Evolutionary conservation across 2,113 vertebrate species (phyloP), one percentile per base, ranked within the genome.

Genomic region (Morone chrysops): DNA sequence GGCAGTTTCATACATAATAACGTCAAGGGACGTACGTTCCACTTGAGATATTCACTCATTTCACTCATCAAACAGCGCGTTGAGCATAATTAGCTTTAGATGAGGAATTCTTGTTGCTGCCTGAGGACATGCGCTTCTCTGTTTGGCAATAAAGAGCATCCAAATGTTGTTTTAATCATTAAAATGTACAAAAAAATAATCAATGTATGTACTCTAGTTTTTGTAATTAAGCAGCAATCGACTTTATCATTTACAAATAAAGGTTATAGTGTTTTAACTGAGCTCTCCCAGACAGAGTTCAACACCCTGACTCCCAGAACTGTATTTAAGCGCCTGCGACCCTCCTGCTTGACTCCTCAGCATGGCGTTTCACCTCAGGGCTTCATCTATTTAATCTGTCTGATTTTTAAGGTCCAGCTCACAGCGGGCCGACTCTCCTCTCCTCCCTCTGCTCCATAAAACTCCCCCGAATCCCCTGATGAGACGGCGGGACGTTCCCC

Each of bases 391-490:
- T 83, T 74, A 75, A 87, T 82, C 59, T 54, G 80, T 83, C 85
- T 83, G 80, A 79, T 61, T 75, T 66, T 83, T 78, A 2, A 68
- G 80, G 57, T 87, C 76, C 80, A 75, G 59, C 60, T 79, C 85
- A n/a, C 67, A 14, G 68, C 53, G n/a, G 45, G 41, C 60, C 25
- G 50, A 50, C 74, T 48, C 51, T 9, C 5, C 51, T 47, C 60
- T 25, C 36, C 31, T 41, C 60, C 48, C 36, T 53, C 45, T 6
- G 31, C 18, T 54, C 53, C 2, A 22, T 57, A 6, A 57, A 57
- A 57, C 54, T 57, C n/a, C 66, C 25, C 47, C 6, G 14, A 51
- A 53, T 2, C 31, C 31, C 7, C 65, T 45, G 47, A 51, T 36
- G 63, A 68, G 31, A 11, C 25, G 71, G n/a, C 31, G 45, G 45